These are phyloP conservation scores for Anoura caudifer DNA, from an alignment of 2,113 vertebrate species.

Conservation along the genomic window DNA sequence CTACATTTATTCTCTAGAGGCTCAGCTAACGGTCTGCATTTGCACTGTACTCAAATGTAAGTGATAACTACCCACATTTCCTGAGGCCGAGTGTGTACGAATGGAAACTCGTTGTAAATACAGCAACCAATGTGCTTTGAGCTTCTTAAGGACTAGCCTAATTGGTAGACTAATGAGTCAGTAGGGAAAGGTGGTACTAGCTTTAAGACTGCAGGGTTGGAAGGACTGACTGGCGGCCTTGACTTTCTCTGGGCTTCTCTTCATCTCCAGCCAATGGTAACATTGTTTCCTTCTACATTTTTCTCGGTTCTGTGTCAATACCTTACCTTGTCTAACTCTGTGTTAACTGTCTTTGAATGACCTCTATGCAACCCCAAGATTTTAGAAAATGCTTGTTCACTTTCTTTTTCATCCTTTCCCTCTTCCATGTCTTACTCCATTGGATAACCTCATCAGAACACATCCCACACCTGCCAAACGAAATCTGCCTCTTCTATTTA, in stretches of 20 bases:
- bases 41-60: not conserved
- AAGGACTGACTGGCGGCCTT: not conserved
- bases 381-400: not conserved
- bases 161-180: not conserved
- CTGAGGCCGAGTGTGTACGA: not conserved
- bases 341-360: not conserved
- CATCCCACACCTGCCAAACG: not conserved
- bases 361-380: not conserved
- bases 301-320: not conserved
- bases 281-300: not conserved
- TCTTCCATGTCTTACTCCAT: not conserved
- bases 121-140: not conserved
- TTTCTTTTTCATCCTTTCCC: not conserved
- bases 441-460: not conserved
- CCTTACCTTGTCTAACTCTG: not conserved
- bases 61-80: not conserved
- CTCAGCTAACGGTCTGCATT: not conserved
- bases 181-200: not conserved
- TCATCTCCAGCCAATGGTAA: not conserved
- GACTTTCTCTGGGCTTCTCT: not conserved
- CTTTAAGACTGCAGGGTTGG: not conserved
- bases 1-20: constrained; percentile 4
- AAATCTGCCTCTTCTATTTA: not conserved
- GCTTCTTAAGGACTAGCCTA: not conserved
- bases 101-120: not conserved